phyloP scores from a whole-genome alignment of 2,888 invertebrate species.

The Pseudococcus jackbeardsleyi region DNA sequence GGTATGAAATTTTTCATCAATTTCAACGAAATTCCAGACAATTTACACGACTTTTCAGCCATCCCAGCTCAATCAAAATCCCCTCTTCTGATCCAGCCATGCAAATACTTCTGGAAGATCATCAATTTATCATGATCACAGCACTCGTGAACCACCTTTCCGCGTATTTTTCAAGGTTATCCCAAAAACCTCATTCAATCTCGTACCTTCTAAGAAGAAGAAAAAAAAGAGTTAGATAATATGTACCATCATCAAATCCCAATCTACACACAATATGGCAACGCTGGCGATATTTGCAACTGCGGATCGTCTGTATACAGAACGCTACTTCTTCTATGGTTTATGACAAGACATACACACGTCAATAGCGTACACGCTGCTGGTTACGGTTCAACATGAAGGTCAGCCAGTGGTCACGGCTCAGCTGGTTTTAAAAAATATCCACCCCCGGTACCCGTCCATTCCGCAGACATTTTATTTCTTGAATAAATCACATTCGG shows the following conservation, averaged over 20 bases:
- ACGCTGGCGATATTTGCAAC: slow-evolving; percentile 44
- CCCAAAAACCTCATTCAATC: not conserved
- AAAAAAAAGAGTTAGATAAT: too few relatives aligned
- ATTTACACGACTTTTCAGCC: too few relatives aligned
- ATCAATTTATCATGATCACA: not conserved
- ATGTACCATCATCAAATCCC: too few relatives aligned
- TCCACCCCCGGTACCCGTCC: not conserved
- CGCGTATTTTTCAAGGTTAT: not conserved
- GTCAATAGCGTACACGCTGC: slow-evolving; percentile 57
- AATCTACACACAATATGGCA: not conserved
- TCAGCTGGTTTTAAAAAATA: slow-evolving; percentile 55
- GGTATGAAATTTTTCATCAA: too few relatives aligned
- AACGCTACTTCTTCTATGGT: not conserved
- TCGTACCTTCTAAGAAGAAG: too few relatives aligned
- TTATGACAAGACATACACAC: slow-evolving; percentile 58
- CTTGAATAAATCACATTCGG: slow-evolving; percentile 53
- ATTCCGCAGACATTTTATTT: slow-evolving; percentile 23
- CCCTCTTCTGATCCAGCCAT: too few relatives aligned
- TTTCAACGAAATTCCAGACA: too few relatives aligned
- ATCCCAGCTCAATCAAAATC: too few relatives aligned
- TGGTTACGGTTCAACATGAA: slow-evolving; percentile 62
- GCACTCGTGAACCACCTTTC: not conserved
- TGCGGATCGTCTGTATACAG: slow-evolving; percentile 27
- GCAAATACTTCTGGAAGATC: too few relatives aligned
- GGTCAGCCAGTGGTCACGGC: slow-evolving; percentile 62